phyloP scores from a whole-genome alignment of 2,888 invertebrate genomes.

The Spodoptera littoralis region DNA sequence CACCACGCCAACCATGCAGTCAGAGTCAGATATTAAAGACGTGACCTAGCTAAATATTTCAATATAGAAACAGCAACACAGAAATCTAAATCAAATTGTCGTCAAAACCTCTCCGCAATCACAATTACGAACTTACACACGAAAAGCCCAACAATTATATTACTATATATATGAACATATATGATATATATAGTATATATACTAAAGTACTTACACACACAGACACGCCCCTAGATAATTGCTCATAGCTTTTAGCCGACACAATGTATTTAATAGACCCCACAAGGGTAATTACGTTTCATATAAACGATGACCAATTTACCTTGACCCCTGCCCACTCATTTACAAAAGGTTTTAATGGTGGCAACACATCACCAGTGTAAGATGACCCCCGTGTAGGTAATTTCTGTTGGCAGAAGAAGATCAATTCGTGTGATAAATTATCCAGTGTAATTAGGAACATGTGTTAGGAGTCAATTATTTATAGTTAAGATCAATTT shows the following conservation, averaged over 20 bases:
- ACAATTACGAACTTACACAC: too few relatives aligned
- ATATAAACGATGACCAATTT: constrained; percentile 50
- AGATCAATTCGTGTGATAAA: neutral
- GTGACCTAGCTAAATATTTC: too few relatives aligned
- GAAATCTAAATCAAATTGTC: too few relatives aligned
- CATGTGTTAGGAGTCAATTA: neutral
- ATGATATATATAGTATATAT: too few relatives aligned
- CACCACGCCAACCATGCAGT: too few relatives aligned
- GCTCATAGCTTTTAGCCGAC: constrained; percentile 52
- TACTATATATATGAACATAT: too few relatives aligned
- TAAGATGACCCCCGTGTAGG: neutral
- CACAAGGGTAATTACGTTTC: constrained; percentile 48
- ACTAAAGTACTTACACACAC: constrained; percentile 10
- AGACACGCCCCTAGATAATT: constrained; percentile 36
- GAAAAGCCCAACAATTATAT: too few relatives aligned
- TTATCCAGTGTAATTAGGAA: neutral
- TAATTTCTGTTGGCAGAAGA: neutral
- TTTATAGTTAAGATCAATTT: neutral
- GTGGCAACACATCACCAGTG: neutral
- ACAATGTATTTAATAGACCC: constrained; percentile 55
- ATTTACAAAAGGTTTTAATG: constrained; percentile 34
- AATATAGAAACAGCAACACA: too few relatives aligned
- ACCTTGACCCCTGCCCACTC: constrained; percentile 43
- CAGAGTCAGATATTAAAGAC: too few relatives aligned
- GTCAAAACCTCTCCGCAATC: too few relatives aligned